Percentiles rank a stretch among this genome's conserved stretches.
phyloP scores from a whole-genome alignment of 2,797 vertebrate species.

The Typhlichthys eigenmanni region DNA sequence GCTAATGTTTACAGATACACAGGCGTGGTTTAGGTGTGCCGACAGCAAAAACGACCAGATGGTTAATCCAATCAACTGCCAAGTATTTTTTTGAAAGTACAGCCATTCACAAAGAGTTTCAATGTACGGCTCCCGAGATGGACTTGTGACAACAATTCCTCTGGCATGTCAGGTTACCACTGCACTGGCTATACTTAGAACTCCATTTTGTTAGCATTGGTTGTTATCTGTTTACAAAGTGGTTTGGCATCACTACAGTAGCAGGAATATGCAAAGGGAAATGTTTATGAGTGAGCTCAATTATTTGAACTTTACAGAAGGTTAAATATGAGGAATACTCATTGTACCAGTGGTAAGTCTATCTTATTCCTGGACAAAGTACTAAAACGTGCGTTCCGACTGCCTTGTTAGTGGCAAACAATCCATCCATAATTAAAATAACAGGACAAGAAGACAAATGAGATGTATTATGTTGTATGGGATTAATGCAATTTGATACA shows the following conservation, averaged over 20 bases:
- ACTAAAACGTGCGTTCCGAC: slow-evolving; percentile 47
- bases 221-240: slow-evolving; percentile 45
- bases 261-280: slow-evolving; percentile 37
- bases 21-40: too few relatives aligned
- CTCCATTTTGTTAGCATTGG: slow-evolving; percentile 57
- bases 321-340: slow-evolving; percentile 46
- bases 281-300: slow-evolving; percentile 42
- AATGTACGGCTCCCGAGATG: too few relatives aligned
- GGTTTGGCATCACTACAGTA: slow-evolving; percentile 49
- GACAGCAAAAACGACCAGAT: too few relatives aligned
- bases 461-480: not conserved
- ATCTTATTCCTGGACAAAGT: slow-evolving; percentile 56
- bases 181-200: not conserved
- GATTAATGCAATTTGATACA: not conserved
- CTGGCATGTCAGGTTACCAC: too few relatives aligned
- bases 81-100: too few relatives aligned
- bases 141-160: too few relatives aligned
- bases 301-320: slow-evolving; percentile 51
- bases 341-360: slow-evolving; percentile 41
- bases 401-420: slow-evolving; percentile 33
- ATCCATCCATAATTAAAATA: slow-evolving; percentile 6
- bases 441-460: not conserved
- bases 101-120: too few relatives aligned
- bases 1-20: too few relatives aligned
- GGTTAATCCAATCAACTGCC: too few relatives aligned